phyloP scores from a whole-genome alignment of 2,888 invertebrate genomes.

The Autographa pulchrina region DNA sequence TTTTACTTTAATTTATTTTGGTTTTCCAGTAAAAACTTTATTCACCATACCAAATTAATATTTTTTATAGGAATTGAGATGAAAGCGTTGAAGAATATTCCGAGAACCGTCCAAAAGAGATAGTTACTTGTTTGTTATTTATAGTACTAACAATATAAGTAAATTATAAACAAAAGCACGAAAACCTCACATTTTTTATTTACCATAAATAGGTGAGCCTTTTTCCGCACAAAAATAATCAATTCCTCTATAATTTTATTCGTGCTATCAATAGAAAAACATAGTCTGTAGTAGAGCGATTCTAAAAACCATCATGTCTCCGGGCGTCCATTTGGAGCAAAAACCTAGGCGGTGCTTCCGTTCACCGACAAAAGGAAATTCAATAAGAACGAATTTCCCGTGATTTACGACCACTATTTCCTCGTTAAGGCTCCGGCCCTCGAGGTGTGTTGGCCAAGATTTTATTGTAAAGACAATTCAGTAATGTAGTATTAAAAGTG shows the following conservation, averaged over 20 bases:
- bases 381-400: conserved; percentile 88
- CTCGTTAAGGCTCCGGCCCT: conserved; percentile 84
- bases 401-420: conserved; percentile 89
- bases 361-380: conserved; percentile 86
- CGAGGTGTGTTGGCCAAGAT: conserved; percentile 80
- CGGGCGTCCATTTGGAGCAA: conserved; percentile 81
- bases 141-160: no score
- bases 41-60: neutral
- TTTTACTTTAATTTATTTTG: neutral
- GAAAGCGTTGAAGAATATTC: no score
- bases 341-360: conserved; percentile 82
- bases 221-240: neutral
- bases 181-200: neutral
- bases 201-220: neutral
- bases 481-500: conserved; percentile 46
- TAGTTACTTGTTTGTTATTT: no score
- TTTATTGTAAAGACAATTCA: conserved; percentile 80
- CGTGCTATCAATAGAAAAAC: conserved; percentile 20
- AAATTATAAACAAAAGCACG: no score
- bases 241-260: conserved; percentile 10
- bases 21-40: neutral
- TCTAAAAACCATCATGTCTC: conserved; percentile 74
- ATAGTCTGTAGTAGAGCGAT: conserved; percentile 22
- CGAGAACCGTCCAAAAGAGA: no score
- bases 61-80: neutral